phyloP scores from a whole-genome alignment of 2,888 invertebrate species.

The Ethmia dodecea region DNA sequence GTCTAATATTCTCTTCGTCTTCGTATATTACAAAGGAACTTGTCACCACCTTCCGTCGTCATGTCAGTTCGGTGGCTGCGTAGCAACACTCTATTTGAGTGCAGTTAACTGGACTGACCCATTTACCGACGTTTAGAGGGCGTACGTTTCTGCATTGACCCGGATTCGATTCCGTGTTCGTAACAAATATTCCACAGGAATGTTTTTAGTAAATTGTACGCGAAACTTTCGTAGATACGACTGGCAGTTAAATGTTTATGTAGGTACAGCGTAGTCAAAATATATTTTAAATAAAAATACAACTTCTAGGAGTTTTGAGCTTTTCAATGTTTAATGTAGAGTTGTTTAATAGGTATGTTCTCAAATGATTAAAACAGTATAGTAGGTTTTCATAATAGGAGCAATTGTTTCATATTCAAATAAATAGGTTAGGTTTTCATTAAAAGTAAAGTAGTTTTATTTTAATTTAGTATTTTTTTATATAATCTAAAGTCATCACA shows the following conservation, averaged over 20 bases:
- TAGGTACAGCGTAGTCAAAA: too few species aligned
- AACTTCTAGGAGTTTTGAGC: neutral
- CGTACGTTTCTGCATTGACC: constrained; percentile 46
- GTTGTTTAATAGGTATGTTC: neutral
- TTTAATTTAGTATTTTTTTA: too few species aligned
- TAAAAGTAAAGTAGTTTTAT: too few species aligned
- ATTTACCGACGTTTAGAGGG: constrained; percentile 41
- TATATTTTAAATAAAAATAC: neutral
- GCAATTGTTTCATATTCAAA: neutral
- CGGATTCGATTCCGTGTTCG: constrained; percentile 32
- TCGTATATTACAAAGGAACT: too few species aligned
- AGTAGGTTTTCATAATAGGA: neutral
- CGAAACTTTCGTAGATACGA: neutral
- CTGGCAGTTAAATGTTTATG: too few species aligned
- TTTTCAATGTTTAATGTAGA: neutral
- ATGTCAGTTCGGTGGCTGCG: constrained; percentile 13
- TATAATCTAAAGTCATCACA: too few species aligned
- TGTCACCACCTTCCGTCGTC: too few species aligned
- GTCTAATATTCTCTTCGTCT: too few species aligned
- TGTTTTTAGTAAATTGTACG: neutral
- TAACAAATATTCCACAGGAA: neutral
- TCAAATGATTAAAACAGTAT: neutral
- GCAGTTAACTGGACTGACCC: constrained; percentile 28
- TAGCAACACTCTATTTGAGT: constrained; percentile 39
- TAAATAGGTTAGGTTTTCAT: too few species aligned